Evolutionary conservation across 2,113 vertebrate species (phyloP).

Genomic region (Chunga burmeisteri): DNA sequence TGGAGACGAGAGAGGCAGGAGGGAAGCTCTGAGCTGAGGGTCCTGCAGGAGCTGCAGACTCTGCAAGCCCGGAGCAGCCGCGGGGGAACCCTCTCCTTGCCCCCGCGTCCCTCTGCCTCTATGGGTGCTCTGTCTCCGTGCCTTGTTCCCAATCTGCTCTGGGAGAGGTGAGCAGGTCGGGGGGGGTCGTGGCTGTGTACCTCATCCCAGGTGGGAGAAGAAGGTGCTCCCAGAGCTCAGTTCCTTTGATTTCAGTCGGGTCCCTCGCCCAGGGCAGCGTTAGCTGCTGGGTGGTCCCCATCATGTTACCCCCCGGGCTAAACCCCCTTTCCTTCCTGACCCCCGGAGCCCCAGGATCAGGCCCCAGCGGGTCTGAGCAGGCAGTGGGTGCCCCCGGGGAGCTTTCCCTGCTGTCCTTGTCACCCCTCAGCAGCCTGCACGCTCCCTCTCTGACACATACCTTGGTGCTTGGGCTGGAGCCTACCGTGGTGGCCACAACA

Average conservation of each 20-base stretch:
- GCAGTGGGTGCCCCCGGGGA: neutral
- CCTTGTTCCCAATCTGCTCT: neutral
- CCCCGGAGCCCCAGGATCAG: neutral
- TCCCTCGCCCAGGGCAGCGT: neutral
- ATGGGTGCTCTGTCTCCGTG: neutral
- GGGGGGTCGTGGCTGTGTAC: accelerated
- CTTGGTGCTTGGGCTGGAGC: neutral
- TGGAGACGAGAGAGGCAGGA: neutral
- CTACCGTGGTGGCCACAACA: neutral
- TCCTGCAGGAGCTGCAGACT: neutral
- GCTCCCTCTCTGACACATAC: accelerated
- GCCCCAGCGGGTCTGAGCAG: neutral
- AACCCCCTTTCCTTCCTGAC: neutral
- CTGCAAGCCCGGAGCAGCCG: accelerated
- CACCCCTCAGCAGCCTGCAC: neutral
- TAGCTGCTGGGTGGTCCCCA: neutral
- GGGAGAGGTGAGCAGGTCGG: neutral
- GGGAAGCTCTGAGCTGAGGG: neutral
- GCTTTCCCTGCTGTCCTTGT: neutral
- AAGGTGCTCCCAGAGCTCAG: neutral
- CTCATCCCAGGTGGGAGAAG: neutral
- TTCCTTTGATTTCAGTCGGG: neutral
- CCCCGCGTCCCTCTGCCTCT: accelerated
- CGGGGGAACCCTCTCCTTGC: neutral
- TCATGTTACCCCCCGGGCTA: neutral